Base-by-base conservation (phyloP, 2,888 invertebrate genomes). In the Macrophya annulata region DNA sequence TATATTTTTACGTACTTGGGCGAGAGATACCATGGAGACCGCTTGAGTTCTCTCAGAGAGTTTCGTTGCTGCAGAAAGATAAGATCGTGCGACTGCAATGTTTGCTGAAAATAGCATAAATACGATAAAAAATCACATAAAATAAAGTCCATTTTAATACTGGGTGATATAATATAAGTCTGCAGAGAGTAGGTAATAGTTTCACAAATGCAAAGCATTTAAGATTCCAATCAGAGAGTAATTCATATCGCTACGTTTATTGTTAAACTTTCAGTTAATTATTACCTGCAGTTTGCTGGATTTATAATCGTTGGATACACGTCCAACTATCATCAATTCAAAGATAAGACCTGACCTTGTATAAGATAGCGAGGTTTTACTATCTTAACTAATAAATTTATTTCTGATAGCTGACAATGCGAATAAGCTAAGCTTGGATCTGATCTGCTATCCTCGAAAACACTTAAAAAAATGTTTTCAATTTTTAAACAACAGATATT, bases 31-130 rank as follows among this genome's bases (percentile, higher is more conserved):
- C 95, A 96, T 96, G 0, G 98, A 97, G 77, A 98, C 97, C 1
- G 97, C 97, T 87, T 96, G 95, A 1, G 98, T 98, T 86, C 98
- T 95, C 94, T 98, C 98, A 76, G 94, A 94, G 59, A 97, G 93
- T 88, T 96, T 95, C n/a, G 98, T 98, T 9, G 98, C 98, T 59
- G 97, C 96, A 45, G 98, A 97, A 86, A 98, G 93, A 94, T 98
- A 98, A 15, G 98, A 97, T 40, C 98, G 95, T 87, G 97, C 97
- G 55, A 97, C 96, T 0, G 98, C 97, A 87, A 97, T 96, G 93
- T 97, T 98, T 1, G 98, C 98, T 96, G 94, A 87, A 93, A 93
- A 86, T 31, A 65, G 17, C 31, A 82, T 40, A 74, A 25, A 0
- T 15, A 79, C 40, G 43, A 15, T 74, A 40, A 68, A 31, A 71